Conservation (phyloP, 1,140 invertebrate species). For the Lanistes nyassanus region DNA sequence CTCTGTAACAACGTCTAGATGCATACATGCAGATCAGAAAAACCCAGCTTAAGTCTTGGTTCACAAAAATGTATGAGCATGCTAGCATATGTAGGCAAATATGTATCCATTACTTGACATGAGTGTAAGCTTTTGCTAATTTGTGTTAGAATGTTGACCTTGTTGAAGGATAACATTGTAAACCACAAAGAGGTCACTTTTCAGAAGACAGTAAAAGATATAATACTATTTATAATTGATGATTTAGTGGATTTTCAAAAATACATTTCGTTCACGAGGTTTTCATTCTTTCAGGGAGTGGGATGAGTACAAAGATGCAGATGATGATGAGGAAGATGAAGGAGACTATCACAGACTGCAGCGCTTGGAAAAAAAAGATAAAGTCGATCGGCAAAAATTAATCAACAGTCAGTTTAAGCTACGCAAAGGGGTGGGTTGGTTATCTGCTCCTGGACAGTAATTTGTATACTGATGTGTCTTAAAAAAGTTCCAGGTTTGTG, state of each 20-base stretch:
- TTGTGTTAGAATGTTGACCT: not conserved
- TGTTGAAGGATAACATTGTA: too few relatives aligned
- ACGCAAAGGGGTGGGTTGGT: constrained; percentile 56
- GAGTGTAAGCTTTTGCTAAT: not conserved
- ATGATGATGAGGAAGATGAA: constrained; percentile 44
- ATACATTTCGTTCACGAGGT: not conserved
- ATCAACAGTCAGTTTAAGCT: constrained; percentile 65
- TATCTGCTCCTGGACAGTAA: too few relatives aligned
- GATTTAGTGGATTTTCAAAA: not conserved
- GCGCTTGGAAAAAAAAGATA: constrained; percentile 46
- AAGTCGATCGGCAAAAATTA: constrained; percentile 48
- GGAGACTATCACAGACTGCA: constrained; percentile 35
- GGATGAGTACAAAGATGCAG: constrained; percentile 39
- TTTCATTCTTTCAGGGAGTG: constrained; percentile 40
- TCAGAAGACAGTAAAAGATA: not conserved
- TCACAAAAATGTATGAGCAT: too few relatives aligned
- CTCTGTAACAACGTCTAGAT: too few relatives aligned
- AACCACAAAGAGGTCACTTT: not conserved
- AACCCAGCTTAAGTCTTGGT: too few relatives aligned
- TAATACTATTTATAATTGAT: not conserved
- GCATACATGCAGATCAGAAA: too few relatives aligned
- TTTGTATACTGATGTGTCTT: too few relatives aligned
- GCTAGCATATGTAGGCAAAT: too few relatives aligned
- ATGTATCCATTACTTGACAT: too few relatives aligned
- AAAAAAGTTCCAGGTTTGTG: too few relatives aligned